phyloP scores from a whole-genome alignment of 2,888 invertebrate species.

The Galeopsomyia nigrocyanea region DNA sequence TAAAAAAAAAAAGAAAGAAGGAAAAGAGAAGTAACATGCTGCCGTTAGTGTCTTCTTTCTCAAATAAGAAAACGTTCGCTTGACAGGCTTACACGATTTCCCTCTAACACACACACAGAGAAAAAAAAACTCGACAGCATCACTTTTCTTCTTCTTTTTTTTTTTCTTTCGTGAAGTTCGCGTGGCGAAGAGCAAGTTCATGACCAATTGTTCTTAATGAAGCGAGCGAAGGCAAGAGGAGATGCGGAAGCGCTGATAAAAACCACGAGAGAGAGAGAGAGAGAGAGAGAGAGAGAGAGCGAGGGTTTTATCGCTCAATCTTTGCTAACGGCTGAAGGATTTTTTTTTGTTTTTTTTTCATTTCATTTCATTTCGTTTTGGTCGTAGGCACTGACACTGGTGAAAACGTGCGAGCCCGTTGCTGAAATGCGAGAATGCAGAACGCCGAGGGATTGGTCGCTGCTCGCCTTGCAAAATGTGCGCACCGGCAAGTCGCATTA shows the following conservation, averaged over 20 bases:
- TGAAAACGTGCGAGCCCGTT: conserved; percentile 95
- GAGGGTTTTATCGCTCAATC: background rate
- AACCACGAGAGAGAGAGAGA: background rate
- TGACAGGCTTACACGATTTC: too few relatives aligned
- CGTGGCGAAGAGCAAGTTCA: conserved; percentile 45
- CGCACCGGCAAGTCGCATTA: conserved; percentile 95
- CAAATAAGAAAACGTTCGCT: too few relatives aligned
- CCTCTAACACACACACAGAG: too few relatives aligned
- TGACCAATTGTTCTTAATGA: conserved; percentile 50
- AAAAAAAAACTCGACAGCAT: too few relatives aligned
- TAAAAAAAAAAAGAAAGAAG: too few relatives aligned
- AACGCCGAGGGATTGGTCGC: conserved; percentile 91
- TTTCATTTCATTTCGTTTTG: background rate
- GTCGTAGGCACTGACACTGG: conserved; percentile 83
- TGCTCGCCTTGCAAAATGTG: conserved; percentile 90
- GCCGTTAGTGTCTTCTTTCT: too few relatives aligned
- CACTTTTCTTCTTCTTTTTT: too few relatives aligned
- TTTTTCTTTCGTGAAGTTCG: conserved; percentile 8
- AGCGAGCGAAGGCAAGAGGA: conserved; percentile 46
- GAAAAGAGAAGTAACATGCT: too few relatives aligned
- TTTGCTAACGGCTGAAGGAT: conserved; percentile 1
- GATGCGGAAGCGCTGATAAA: conserved; percentile 46
- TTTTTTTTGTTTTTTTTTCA: background rate
- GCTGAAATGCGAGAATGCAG: conserved; percentile 91
- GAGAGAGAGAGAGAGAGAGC: too few relatives aligned